phyloP scores from a whole-genome alignment of 2,888 invertebrate species.

The Psococerastis gibbosa region DNA sequence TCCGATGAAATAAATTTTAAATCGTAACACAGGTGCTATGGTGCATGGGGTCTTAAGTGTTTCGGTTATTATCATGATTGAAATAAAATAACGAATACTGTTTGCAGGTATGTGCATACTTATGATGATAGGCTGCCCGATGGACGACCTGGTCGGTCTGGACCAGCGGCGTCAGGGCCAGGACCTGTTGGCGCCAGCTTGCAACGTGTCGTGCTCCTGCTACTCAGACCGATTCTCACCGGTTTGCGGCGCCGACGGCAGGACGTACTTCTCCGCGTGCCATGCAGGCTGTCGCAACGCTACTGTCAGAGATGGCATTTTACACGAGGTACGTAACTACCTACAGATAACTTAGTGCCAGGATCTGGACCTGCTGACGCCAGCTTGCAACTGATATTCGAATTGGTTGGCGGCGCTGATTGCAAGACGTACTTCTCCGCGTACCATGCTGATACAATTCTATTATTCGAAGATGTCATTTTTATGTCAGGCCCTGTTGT shows the following conservation, averaged over 20 bases:
- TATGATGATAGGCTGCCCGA: slow-evolving; percentile 81
- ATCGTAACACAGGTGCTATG: too few relatives aligned
- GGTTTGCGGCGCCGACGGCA: slow-evolving; percentile 64
- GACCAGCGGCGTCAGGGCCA: slow-evolving; percentile 44
- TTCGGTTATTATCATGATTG: slow-evolving; percentile 5
- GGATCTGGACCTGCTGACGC: too few relatives aligned
- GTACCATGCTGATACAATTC: slow-evolving; percentile 78
- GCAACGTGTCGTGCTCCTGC: slow-evolving; percentile 52
- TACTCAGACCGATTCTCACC: slow-evolving; percentile 60
- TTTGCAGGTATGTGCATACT: slow-evolving; percentile 55
- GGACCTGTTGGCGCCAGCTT: slow-evolving; percentile 39
- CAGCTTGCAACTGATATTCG: too few relatives aligned
- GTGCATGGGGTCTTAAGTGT: slow-evolving; percentile 1
- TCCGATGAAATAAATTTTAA: too few relatives aligned
- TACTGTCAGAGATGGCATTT: slow-evolving; percentile 23
- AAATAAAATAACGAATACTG: slow-evolving; percentile 7
- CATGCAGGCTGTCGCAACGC: slow-evolving; percentile 65
- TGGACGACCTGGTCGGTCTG: slow-evolving; percentile 59
- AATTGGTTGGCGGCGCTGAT: slow-evolving; percentile 70
- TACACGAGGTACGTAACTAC: slow-evolving; percentile 14
- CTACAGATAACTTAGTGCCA: too few relatives aligned
- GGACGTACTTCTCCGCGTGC: slow-evolving; percentile 74
- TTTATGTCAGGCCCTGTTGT: slow-evolving; percentile 41
- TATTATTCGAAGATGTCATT: too few relatives aligned
- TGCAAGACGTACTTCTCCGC: slow-evolving; percentile 70